A percentile compares a stretch with the other conserved stretches of the same genome.
Conservation (phyloP, 2,888 invertebrate genomes). For the Mermis nigrescens region DNA sequence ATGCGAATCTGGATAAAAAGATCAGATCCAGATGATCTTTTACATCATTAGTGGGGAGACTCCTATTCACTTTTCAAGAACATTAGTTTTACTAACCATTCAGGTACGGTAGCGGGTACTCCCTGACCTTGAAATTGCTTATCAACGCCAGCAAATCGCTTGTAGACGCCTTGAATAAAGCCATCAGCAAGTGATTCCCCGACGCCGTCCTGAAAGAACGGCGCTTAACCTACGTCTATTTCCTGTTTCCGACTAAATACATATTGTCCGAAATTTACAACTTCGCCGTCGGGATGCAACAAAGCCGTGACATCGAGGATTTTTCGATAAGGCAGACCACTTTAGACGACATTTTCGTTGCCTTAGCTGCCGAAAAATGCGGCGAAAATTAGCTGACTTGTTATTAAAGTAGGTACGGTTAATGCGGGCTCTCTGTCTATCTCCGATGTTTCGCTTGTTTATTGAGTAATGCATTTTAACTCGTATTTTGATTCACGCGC, state of each 20-base stretch:
- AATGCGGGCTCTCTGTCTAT: too few species aligned
- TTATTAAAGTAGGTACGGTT: too few species aligned
- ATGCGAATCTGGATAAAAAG: too few species aligned
- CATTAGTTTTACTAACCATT: too few species aligned
- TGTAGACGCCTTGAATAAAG: conserved; percentile 9
- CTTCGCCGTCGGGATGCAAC: conserved; percentile 35
- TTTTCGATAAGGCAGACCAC: conserved; percentile 43
- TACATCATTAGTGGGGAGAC: too few species aligned
- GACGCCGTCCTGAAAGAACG: conserved; percentile 24
- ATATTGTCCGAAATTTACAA: conserved; percentile 37
- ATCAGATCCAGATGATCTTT: too few species aligned
- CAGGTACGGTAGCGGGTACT: conserved; percentile 35
- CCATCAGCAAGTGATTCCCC: conserved; percentile 13
- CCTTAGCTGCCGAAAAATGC: too few species aligned
- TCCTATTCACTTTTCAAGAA: too few species aligned
- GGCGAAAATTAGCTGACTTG: too few species aligned
- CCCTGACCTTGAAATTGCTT: conserved; percentile 29
- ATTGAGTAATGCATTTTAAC: too few species aligned
- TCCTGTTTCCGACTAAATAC: conserved; percentile 26
- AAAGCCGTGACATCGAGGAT: conserved; percentile 36
- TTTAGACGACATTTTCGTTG: conserved; percentile 38
- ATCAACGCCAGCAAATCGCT: conserved; percentile 21
- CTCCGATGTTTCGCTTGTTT: too few species aligned
- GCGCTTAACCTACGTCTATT: conserved; percentile 36
- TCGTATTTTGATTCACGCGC: too few species aligned